Evolutionary conservation across 2,888 invertebrate genomes (phyloP), one percentile per base, ranked within the genome.

Genomic region (Lepetodrilus schrolli): DNA sequence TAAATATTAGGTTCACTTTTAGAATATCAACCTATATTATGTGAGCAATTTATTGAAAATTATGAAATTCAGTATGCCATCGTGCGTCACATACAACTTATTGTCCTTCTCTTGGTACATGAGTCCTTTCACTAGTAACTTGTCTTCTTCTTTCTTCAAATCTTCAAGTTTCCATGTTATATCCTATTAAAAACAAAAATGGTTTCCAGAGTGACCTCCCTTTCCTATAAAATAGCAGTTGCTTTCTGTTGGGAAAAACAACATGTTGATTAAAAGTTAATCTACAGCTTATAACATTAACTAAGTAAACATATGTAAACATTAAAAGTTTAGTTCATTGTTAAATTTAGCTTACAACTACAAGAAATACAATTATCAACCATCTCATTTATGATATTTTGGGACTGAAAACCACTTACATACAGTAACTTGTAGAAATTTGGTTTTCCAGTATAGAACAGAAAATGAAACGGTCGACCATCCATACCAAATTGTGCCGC

Each of bases 371-470:
- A n/a, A n/a, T n/a, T n/a, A n/a, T n/a, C n/a, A n/a, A n/a, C n/a
- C n/a, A n/a, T n/a, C n/a, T n/a, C n/a, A 70, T 47, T 13, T 4
- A 2, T 47, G 47, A 47, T 47, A 17, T 47, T 17, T 2, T 74
- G 49, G 36, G 66, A 47, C 17, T 23, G 37, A 68, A 10, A 21
- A 66, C n/a, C n/a, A 86, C 87, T 92, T 91, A 96, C 97, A 92
- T 95, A 94, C 82, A 98, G 91, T 4, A 95, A 87, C 86, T 95
- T 93, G 89, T 95, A 96, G 89, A 94, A 98, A 89, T 95, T 95
- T 0, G 97, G 95, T 86, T 93, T 94, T 50, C 94, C 93, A 0
- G 99, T 99, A 89, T 98, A 99, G 91, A 98, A 99, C 80, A 99
- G 92, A 76, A 93, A 94, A 91, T 98, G 96, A 89, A 94, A 94